Evolutionary conservation across 2,113 vertebrate genomes (phyloP), one percentile per base, ranked within the genome.

Genomic region (Lipophrys pholis): DNA sequence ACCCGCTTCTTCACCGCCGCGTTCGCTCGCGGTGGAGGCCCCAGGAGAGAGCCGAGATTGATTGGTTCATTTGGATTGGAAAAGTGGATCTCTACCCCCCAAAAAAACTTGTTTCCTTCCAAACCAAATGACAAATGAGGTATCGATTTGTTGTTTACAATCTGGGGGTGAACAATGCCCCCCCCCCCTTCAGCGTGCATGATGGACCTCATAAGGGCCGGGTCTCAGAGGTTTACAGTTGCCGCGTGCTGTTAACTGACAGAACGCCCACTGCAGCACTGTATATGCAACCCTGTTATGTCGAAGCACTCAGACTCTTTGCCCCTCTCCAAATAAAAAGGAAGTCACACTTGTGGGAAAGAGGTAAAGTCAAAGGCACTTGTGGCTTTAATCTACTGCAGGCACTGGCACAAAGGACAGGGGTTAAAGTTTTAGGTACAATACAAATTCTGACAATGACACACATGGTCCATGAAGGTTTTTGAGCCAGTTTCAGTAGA

Each of bases 141-240:
- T 91, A 93, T 94, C 73, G 93, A 94, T 94, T 90, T 89, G 87
- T 91, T 91, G 87, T 93, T 93, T 90, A 85, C 90, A 73, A 89
- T 90, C 77, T 40, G 17, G 81, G 80, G 65, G 57, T 63, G 73
- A 78, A 67, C 86, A 73, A 15, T 77, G 69, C 75, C 76, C 82
- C 78, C 75, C 76, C 82, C 78, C 76, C 82, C 78, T 71, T 79
- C 73, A 71, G 82, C 55, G 75, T 70, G 53, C 87, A 90, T 91
- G 89, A 90, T 89, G 82, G 87, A 93, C 83, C 82, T 93, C 79
- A 86, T 91, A 88, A 89, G 89, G 81, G 80, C 63, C 11, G 17
- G 71, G 70, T 88, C 86, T 85, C 91, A 0, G 5, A 77, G 87
- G 83, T 84, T 76, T 81, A 55, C 69, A 53, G 15, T 49, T 11